Conservation (phyloP, 2,888 invertebrate genomes). For the Labia minor region DNA sequence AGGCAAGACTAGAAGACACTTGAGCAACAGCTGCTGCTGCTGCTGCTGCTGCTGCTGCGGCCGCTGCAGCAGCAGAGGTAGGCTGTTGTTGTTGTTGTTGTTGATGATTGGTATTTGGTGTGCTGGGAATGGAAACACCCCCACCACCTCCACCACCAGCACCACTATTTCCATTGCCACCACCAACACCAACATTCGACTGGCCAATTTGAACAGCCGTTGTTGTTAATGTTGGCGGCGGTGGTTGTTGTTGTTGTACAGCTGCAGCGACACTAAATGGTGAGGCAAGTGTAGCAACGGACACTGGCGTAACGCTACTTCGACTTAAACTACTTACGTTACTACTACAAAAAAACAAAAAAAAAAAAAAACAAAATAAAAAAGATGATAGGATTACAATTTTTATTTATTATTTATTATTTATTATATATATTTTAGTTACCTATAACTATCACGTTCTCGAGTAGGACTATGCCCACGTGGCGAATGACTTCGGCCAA, state of each 20-base stretch:
- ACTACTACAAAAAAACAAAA: constrained; percentile 47
- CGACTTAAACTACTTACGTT: constrained; percentile 75
- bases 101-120: no score
- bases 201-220: neutral
- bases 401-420: no score
- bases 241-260: no score
- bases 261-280: constrained; percentile 23
- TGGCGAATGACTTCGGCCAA: constrained; percentile 55
- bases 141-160: neutral
- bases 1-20: constrained; percentile 49
- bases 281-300: constrained; percentile 31
- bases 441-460: constrained; percentile 81
- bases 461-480: constrained; percentile 65
- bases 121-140: neutral
- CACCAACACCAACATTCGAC: no score
- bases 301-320: constrained; percentile 52
- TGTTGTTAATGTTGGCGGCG: neutral
- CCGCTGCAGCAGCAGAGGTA: constrained; percentile 33
- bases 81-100: no score
- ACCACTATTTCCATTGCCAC: no score
- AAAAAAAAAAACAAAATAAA: neutral
- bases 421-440: no score
- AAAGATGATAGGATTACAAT: no score
- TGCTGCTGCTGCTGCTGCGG: constrained; percentile 31
- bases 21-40: constrained; percentile 38